A percentile compares a stretch with the other conserved stretches of the same genome.
Conservation (phyloP, 2,113 vertebrate species). For the Xiphorhynchus elegans region DNA sequence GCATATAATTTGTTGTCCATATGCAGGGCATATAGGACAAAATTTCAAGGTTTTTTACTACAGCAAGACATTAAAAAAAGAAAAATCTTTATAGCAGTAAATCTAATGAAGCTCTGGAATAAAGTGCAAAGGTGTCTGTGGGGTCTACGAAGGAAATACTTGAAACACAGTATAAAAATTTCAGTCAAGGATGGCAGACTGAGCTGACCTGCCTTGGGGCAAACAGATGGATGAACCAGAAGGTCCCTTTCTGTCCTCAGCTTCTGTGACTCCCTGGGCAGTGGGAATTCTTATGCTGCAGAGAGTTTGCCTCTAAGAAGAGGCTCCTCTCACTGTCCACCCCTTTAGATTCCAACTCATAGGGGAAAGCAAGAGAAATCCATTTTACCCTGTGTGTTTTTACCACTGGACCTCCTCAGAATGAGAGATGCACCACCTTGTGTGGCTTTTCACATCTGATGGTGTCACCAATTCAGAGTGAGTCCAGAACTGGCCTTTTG, state of each 20-base stretch:
- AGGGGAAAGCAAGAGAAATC: background rate
- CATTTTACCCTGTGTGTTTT: background rate
- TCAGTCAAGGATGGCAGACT: background rate
- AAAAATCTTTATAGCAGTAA: background rate
- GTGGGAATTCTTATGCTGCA: background rate
- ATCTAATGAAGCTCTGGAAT: background rate
- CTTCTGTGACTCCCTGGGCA: background rate
- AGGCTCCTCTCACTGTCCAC: background rate
- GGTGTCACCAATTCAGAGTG: background rate
- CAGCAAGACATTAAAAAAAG: background rate
- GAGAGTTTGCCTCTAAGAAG: background rate
- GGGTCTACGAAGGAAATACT: background rate
- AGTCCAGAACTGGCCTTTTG: background rate
- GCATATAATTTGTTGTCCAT: background rate
- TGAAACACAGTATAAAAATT: background rate
- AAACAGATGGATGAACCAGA: background rate
- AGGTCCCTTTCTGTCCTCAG: background rate
- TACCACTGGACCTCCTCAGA: background rate
- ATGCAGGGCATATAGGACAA: background rate
- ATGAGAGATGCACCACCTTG: background rate
- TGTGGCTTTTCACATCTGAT: background rate
- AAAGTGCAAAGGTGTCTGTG: background rate
- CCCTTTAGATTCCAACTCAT: background rate
- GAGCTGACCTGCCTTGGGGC: background rate
- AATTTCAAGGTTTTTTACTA: background rate